phyloP scores from a whole-genome alignment of 2,888 invertebrate species.

The Drosophila neotestacea region DNA sequence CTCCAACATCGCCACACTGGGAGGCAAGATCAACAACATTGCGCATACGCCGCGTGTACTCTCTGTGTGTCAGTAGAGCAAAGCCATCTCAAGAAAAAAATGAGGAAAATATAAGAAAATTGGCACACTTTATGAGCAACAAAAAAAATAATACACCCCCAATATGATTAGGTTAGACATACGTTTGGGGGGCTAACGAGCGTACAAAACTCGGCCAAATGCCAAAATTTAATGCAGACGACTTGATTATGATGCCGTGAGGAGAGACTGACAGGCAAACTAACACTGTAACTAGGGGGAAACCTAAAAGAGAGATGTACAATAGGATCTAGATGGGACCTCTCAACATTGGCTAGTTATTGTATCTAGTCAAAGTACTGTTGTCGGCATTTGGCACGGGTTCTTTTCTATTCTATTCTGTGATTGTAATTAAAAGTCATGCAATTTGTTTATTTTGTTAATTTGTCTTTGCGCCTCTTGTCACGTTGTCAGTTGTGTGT shows the following conservation, averaged over 20 bases:
- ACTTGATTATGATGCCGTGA: slow-evolving; percentile 72
- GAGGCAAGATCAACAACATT: slow-evolving; percentile 74
- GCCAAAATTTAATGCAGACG: slow-evolving; percentile 75
- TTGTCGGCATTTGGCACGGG: slow-evolving; percentile 55
- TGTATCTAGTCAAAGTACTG: slow-evolving; percentile 22
- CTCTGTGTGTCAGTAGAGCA: slow-evolving; percentile 63
- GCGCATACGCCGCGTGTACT: slow-evolving; percentile 73
- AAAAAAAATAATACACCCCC: slow-evolving; percentile 52
- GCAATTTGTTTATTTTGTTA: slow-evolving; percentile 76
- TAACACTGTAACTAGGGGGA: slow-evolving; percentile 5
- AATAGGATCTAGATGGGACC: background rate
- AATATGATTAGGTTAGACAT: slow-evolving; percentile 53
- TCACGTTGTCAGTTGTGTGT: slow-evolving; percentile 78
- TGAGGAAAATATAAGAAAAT: slow-evolving; percentile 22
- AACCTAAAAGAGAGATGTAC: background rate
- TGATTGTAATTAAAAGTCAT: slow-evolving; percentile 67
- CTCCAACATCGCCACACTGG: slow-evolving; percentile 61
- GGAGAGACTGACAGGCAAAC: slow-evolving; percentile 9
- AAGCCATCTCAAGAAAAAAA: slow-evolving; percentile 30
- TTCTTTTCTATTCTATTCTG: slow-evolving; percentile 18
- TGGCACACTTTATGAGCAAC: slow-evolving; percentile 69
- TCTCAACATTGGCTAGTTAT: slow-evolving; percentile 49
- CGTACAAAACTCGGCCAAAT: slow-evolving; percentile 73
- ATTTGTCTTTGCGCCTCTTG: slow-evolving; percentile 65
- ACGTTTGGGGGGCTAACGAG: slow-evolving; percentile 55